Conservation (phyloP, 2,888 invertebrate species). For the Eilema depressum region DNA sequence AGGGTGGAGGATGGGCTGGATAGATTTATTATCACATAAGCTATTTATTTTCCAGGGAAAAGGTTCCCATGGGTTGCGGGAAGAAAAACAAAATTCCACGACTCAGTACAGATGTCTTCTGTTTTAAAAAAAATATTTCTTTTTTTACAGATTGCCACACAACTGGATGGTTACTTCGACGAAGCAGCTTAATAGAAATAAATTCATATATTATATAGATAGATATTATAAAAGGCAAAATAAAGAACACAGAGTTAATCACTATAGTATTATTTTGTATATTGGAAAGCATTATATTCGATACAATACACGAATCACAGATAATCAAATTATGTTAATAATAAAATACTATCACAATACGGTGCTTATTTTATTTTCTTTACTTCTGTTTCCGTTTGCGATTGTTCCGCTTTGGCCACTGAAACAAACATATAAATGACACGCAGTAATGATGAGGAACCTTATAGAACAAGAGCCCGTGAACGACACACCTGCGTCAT, state of each 20-base stretch:
- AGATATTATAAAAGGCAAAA: neutral
- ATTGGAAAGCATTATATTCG: slow-evolving; percentile 35
- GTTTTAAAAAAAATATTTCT: neutral
- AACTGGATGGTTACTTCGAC: slow-evolving; percentile 97
- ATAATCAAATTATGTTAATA: slow-evolving; percentile 28
- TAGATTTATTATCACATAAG: too few species aligned
- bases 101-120: neutral
- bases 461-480: slow-evolving; percentile 2
- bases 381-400: slow-evolving; percentile 53
- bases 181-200: slow-evolving; percentile 89
- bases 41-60: too few species aligned
- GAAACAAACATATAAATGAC: slow-evolving; percentile 65
- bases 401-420: slow-evolving; percentile 71
- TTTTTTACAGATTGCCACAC: slow-evolving; percentile 88
- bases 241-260: neutral
- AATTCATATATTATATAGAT: neutral
- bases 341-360: slow-evolving; percentile 19
- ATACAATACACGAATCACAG: slow-evolving; percentile 25
- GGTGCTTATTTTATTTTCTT: slow-evolving; percentile 8
- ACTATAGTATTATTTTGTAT: slow-evolving; percentile 19
- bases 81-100: too few species aligned
- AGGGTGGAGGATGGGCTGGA: too few species aligned
- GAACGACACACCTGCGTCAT: neutral
- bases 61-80: too few species aligned
- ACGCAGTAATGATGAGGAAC: slow-evolving; percentile 3